These are phyloP conservation scores for Hemibates koningsi DNA, from an alignment of 2,113 vertebrate genomes.

Conservation along the genomic window DNA sequence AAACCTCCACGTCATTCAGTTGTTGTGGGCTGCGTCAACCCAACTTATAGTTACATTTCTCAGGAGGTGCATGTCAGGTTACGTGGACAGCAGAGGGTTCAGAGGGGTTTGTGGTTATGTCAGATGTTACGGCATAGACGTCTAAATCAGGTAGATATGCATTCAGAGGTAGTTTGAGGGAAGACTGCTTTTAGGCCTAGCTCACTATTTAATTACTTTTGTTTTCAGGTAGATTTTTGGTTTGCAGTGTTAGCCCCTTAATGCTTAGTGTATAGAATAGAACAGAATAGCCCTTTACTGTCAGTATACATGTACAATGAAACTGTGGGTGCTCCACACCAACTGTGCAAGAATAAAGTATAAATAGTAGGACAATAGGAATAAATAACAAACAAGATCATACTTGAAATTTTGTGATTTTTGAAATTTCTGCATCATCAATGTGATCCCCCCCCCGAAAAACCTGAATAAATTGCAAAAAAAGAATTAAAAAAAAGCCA, in stretches of 20 bases:
- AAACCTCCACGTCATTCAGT: background rate
- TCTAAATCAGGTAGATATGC: background rate
- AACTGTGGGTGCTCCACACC: background rate
- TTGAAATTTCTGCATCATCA: background rate
- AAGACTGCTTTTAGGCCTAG: background rate
- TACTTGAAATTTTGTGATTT: background rate
- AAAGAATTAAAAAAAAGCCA: accelerated
- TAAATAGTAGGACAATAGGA: background rate
- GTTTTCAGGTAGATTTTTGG: background rate
- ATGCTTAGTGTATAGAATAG: background rate
- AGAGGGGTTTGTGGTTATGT: background rate
- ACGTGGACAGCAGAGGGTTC: background rate
- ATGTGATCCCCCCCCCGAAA: background rate
- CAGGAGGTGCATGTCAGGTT: background rate
- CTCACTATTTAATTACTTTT: background rate
- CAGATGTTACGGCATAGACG: background rate
- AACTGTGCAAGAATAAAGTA: background rate
- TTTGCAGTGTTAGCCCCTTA: background rate
- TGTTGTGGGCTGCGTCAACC: background rate
- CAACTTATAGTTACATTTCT: background rate
- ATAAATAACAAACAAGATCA: background rate
- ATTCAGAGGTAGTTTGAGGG: background rate
- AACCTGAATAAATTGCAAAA: background rate
- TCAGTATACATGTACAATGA: background rate
- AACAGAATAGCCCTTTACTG: background rate